These are phyloP conservation scores for Cosmopolites sordidus DNA, from an alignment of 2,888 invertebrate species.

Conservation along the genomic window DNA sequence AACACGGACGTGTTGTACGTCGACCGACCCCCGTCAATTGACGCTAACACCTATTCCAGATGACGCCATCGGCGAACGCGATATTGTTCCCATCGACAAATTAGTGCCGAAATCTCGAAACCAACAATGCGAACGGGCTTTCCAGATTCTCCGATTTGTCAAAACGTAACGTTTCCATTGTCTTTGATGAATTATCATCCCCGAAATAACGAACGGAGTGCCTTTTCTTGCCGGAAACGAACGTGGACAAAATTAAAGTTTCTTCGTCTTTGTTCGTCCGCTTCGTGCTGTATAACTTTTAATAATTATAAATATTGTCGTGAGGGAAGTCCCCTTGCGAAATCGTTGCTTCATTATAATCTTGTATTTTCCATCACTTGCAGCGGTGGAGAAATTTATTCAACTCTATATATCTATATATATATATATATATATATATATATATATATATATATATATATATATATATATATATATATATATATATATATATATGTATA, in stretches of 20 bases:
- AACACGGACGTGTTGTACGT: no score
- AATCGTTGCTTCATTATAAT: no score
- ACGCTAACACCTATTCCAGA: no score
- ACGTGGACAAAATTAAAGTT: conserved; percentile 17
- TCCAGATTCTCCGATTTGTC: conserved; percentile 10
- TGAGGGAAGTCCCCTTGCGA: conserved; percentile 10
- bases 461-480: no score
- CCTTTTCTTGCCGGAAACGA: conserved; percentile 17
- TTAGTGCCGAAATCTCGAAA: conserved; percentile 20
- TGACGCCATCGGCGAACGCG: conserved; percentile 1
- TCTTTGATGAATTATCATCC: conserved; percentile 22
- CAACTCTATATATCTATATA: no score
- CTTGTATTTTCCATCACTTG: no score
- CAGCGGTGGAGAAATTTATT: no score
- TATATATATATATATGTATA: no score
- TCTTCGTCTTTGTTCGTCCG: conserved; percentile 7
- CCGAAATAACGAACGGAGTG: conserved; percentile 21
- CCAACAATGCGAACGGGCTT: conserved; percentile 11
- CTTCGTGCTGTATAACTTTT: conserved; percentile 17
- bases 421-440: no score
- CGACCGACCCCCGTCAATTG: no score
- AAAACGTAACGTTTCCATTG: conserved; percentile 24
- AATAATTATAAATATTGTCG: conserved; percentile 25
- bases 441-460: no score
- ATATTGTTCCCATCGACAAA: conserved; percentile 19